These are phyloP conservation scores for Chaunax sp. DNA, from an alignment of 2,797 vertebrate genomes.

Conservation along the genomic window DNA sequence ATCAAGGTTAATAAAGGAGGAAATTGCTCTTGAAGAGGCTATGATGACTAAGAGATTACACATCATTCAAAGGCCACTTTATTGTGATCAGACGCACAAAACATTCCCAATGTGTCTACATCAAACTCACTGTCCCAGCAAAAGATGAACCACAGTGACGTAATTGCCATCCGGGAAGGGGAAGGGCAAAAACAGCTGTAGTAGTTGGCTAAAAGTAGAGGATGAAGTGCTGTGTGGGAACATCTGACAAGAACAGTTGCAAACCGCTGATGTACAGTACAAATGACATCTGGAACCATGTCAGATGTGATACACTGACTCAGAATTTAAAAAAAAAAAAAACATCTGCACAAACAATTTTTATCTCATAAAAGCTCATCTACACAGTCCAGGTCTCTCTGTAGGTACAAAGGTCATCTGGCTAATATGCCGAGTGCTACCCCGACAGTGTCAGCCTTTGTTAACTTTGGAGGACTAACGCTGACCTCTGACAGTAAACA, in stretches of 20 bases:
- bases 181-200: neutral
- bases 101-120: slow-evolving; percentile 29
- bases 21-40: slow-evolving; percentile 59
- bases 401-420: slow-evolving; percentile 56
- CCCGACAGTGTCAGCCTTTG: slow-evolving; percentile 71
- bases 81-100: slow-evolving; percentile 35
- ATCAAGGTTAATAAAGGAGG: slow-evolving; percentile 69
- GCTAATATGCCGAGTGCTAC: slow-evolving; percentile 53
- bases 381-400: slow-evolving; percentile 24
- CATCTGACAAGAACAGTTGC: neutral
- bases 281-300: slow-evolving; percentile 17
- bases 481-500: slow-evolving; percentile 79
- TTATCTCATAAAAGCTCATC: slow-evolving; percentile 45
- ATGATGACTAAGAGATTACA: slow-evolving; percentile 56
- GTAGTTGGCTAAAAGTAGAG: too few relatives aligned
- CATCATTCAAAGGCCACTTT: slow-evolving; percentile 63
- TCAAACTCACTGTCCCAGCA: slow-evolving; percentile 40
- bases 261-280: slow-evolving; percentile 1
- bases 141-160: slow-evolving; percentile 12
- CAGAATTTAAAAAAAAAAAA: slow-evolving; percentile 19
- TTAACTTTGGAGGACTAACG: slow-evolving; percentile 55
- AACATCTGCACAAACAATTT: slow-evolving; percentile 28
- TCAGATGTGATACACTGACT: slow-evolving; percentile 36
- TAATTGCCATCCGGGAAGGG: neutral
- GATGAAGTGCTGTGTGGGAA: neutral